Conservation (phyloP, 2,888 invertebrate genomes). For the Pyrrhosoma nymphula region DNA sequence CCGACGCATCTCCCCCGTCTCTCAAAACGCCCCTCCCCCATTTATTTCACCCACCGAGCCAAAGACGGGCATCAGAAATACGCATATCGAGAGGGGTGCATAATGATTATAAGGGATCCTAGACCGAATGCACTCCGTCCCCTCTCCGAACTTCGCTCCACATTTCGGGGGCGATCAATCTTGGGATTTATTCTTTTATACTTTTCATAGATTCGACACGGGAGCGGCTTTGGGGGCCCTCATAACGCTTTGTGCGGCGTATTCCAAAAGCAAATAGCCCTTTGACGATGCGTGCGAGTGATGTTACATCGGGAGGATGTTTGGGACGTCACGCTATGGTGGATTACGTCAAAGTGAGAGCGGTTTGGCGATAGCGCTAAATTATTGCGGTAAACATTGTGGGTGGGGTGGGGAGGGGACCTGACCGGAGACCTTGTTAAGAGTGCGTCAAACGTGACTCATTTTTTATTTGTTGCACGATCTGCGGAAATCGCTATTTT, state of each 20-base stretch:
- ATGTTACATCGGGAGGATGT: not conserved
- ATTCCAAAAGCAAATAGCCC: constrained; percentile 47
- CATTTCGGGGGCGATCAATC: constrained; percentile 37
- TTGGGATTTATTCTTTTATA: constrained; percentile 34
- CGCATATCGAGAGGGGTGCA: constrained; percentile 50
- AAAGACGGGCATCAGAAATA: not conserved
- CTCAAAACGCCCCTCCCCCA: not conserved
- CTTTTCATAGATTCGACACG: constrained; percentile 43
- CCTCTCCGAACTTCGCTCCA: not conserved
- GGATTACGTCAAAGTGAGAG: not conserved
- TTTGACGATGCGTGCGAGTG: not conserved
- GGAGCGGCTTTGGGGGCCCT: not conserved
- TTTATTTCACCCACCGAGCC: too few species aligned
- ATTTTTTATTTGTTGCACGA: not conserved
- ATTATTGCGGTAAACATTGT: not conserved
- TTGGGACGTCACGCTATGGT: not conserved
- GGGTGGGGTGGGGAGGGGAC: not conserved
- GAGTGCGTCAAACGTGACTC: too few species aligned
- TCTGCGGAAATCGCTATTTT: not conserved
- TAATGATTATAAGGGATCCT: constrained; percentile 20
- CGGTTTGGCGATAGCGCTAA: constrained; percentile 9
- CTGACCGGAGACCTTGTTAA: not conserved
- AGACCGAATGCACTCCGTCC: not conserved
- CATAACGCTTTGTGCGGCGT: not conserved
- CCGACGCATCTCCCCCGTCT: not conserved